phyloP scores from a whole-genome alignment of 64 coral and sea anemone genomes.

The Montipora sp. region DNA sequence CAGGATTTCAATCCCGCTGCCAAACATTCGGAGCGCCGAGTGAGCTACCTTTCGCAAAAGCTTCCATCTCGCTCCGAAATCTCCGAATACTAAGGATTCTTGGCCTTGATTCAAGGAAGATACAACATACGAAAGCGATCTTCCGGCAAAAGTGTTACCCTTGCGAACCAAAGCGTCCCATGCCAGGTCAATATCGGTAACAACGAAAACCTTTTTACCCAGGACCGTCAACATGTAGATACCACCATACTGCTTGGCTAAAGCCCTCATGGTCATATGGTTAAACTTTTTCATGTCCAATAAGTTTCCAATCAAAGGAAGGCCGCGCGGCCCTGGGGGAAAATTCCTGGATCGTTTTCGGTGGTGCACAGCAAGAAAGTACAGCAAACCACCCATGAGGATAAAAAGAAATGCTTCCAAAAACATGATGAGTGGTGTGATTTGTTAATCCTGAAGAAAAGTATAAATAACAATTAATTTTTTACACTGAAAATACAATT shows the following conservation, averaged over 20 bases:
- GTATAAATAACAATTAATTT: too few relatives aligned
- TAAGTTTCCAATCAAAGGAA: conserved; percentile 62
- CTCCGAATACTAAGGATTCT: conserved; percentile 46
- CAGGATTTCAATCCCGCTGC: conserved; percentile 16
- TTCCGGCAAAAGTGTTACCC: conserved; percentile 41
- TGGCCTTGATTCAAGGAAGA: not conserved
- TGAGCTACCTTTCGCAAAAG: conserved; percentile 64
- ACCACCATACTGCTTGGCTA: conserved; percentile 53
- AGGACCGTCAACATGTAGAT: conserved; percentile 55
- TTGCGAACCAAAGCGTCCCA: conserved; percentile 55
- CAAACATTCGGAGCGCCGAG: conserved; percentile 61
- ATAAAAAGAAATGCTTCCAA: not conserved
- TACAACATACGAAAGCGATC: conserved; percentile 16
- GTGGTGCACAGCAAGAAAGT: not conserved
- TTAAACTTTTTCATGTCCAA: conserved; percentile 20
- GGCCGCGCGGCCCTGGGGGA: conserved; percentile 50
- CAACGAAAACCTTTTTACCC: conserved; percentile 59
- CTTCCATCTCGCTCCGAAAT: conserved; percentile 73
- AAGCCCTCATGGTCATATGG: conserved; percentile 29
- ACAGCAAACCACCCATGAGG: not conserved
- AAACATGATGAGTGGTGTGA: too few relatives aligned
- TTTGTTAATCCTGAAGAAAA: too few relatives aligned
- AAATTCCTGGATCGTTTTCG: not conserved
- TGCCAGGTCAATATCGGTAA: conserved; percentile 59
- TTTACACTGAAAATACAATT: too few relatives aligned